Evolutionary conservation across 2,113 vertebrate genomes (phyloP), one percentile per base, ranked within the genome.

Genomic region (Nycticebus coucang): DNA sequence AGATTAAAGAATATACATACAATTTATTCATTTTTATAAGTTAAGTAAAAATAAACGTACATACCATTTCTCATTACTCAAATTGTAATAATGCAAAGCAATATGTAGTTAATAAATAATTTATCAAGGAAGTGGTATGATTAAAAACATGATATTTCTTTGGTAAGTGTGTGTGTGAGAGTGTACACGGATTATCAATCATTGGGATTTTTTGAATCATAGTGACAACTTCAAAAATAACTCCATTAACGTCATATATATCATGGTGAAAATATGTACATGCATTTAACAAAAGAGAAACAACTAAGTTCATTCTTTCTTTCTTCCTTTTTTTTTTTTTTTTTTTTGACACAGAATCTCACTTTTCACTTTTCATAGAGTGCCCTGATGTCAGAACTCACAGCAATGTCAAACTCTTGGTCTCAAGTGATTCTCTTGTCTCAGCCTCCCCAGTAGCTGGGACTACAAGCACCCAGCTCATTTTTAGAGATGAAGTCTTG

Each of bases 1-100:
- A 75, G 35, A 75, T 75, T 82, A 87, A 87, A 82, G 50, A 87
- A 68, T 89, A 8, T 28, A 62, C 33, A 41, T 84, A 53, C 26
- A 87, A 35, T 30, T 92, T 74, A 68, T 41, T 69, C 35, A 50
- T 53, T 83, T 83, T 62, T n/a, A 60, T 83, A 81, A 89, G 18
- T 59, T 68, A 95, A 72, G 45, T 69, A 92, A 87, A 22, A 45
- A 68, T 88, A 60, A 77, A 68, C 11, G 33, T 84, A 64, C 69
- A 45, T 41, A 53, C 17, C 5, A 68, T 59, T 95, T 95, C 15
- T 88, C 33, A 92, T 66, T 50, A 84, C 26, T 88, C 92, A 92
- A 68, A 68, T 35, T 64, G 3, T 66, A 88, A 78, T 62, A 50
- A 77, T 62, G 50, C 37, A 59, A 71, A 53, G 37, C 26, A n/a